Evolutionary conservation across 1,140 invertebrate species (phyloP).

Genomic region (Phenacoccus solenopsis): DNA sequence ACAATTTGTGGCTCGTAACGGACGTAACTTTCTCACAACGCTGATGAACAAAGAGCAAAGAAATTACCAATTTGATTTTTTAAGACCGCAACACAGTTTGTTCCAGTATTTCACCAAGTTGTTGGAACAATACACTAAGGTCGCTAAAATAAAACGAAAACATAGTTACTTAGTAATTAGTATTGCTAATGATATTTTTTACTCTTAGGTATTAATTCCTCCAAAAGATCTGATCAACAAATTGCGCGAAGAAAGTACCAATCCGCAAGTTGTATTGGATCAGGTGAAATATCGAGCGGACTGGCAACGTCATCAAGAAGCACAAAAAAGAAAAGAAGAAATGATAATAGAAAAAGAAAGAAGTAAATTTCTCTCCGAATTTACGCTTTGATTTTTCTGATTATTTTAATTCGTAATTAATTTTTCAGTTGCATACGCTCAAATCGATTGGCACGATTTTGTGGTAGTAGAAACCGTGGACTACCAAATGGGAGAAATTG

Average conservation of each 20-base stretch:
- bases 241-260: conserved; percentile 63
- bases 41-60: conserved; percentile 96
- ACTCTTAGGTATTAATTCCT: conserved; percentile 77
- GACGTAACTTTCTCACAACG: conserved; percentile 93
- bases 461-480: conserved; percentile 99
- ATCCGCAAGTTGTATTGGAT: conserved; percentile 66
- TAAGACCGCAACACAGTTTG: conserved; percentile 93
- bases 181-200: conserved; percentile 25
- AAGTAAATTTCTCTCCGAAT: conserved; percentile 34
- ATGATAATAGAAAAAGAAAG: conserved; percentile 89
- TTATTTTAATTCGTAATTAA: neutral
- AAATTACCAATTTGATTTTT: conserved; percentile 98
- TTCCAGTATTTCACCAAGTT: conserved; percentile 98
- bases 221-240: conserved; percentile 78
- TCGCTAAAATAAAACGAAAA: too few relatives aligned
- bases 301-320: conserved; percentile 90
- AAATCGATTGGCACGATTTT: conserved; percentile 99
- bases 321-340: conserved; percentile 81
- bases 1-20: conserved; percentile 97
- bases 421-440: conserved; percentile 74
- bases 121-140: conserved; percentile 95
- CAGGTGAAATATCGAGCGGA: conserved; percentile 89
- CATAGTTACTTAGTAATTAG: too few relatives aligned
- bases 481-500: conserved; percentile 74
- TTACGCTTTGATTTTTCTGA: neutral